phyloP scores from a whole-genome alignment of 2,797 vertebrate species.

The Trachurus trachurus region DNA sequence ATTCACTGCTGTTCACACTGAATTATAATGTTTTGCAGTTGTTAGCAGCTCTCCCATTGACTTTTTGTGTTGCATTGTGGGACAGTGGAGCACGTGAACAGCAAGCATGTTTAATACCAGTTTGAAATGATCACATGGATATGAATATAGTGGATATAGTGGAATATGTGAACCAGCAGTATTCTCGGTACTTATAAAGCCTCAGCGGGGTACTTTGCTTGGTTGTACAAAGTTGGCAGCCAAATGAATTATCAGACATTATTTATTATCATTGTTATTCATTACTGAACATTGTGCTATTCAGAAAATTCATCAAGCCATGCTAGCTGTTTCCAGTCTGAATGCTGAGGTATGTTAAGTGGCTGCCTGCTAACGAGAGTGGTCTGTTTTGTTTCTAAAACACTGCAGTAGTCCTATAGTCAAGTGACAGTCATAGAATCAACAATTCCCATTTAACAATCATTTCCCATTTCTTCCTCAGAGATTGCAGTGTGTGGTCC shows the following conservation, averaged over 20 bases:
- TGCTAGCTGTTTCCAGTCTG: background rate
- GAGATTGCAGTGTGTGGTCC: background rate
- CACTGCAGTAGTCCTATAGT: background rate
- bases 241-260: background rate
- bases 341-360: background rate
- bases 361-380: background rate
- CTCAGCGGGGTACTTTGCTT: too few species aligned
- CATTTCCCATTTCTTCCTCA: background rate
- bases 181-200: too few species aligned
- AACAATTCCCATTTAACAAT: conserved; percentile 16
- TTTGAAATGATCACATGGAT: too few species aligned
- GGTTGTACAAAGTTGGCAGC: background rate
- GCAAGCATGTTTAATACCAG: too few species aligned
- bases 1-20: background rate
- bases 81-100: background rate
- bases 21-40: background rate
- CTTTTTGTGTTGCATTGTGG: background rate
- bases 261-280: too few species aligned
- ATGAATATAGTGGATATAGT: too few species aligned
- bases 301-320: background rate
- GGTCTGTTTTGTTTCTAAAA: background rate
- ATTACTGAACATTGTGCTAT: too few species aligned
- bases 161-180: too few species aligned
- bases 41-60: background rate
- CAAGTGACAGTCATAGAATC: conserved; percentile 15